Conservation (phyloP, 2,113 vertebrate genomes). For the Columba janthina region DNA sequence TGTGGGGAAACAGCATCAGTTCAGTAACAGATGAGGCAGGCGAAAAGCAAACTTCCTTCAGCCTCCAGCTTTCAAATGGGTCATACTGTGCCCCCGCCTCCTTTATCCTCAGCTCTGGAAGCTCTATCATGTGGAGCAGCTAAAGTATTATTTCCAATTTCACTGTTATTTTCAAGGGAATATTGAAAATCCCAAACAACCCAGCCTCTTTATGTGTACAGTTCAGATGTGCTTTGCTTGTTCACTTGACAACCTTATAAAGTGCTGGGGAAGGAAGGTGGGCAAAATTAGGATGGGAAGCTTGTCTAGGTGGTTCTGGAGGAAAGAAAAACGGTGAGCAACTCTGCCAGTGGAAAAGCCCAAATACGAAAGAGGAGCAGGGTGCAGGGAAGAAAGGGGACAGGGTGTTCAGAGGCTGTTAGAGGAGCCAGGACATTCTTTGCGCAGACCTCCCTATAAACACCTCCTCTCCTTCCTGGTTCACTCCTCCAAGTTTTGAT, state of each 20-base stretch:
- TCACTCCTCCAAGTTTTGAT: neutral
- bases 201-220: rapidly evolving
- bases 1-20: neutral
- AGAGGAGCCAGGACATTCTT: neutral
- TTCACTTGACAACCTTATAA: neutral
- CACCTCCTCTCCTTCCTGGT: neutral
- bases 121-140: neutral
- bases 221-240: neutral
- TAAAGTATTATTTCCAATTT: neutral
- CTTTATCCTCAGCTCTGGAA: neutral
- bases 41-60: neutral
- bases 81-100: rapidly evolving
- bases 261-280: neutral
- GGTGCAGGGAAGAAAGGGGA: neutral
- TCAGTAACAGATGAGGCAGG: neutral
- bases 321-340: neutral
- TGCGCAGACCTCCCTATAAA: neutral
- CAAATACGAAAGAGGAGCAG: neutral
- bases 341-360: neutral
- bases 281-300: neutral
- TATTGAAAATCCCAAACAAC: neutral
- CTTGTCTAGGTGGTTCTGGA: neutral
- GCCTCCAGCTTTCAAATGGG: neutral
- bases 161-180: neutral
- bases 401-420: neutral